phyloP scores from a whole-genome alignment of 2,888 invertebrate species.

The Limnephilus rhombicus region DNA sequence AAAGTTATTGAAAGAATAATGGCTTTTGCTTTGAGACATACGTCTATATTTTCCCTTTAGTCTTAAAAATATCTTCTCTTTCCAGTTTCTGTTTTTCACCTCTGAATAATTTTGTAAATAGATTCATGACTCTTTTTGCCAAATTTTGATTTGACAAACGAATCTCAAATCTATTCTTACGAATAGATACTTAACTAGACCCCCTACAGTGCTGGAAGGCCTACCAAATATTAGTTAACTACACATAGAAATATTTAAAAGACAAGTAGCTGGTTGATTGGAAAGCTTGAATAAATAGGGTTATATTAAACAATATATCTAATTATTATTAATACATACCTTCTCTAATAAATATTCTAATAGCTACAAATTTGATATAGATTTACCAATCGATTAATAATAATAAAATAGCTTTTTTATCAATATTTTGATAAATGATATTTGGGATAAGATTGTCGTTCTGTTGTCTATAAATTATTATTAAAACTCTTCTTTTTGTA shows the following conservation, averaged over 20 bases:
- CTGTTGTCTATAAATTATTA: not conserved
- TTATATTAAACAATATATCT: not conserved
- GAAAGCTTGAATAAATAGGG: not conserved
- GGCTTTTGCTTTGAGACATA: not conserved
- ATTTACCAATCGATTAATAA: not conserved
- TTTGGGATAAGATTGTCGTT: not conserved
- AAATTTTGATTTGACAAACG: not conserved
- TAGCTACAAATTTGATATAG: not conserved
- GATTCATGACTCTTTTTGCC: not conserved
- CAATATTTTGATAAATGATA: not conserved
- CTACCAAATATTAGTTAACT: conserved; percentile 40
- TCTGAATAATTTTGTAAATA: not conserved
- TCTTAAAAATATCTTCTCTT: not conserved
- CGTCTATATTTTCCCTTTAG: not conserved
- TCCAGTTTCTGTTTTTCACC: not conserved
- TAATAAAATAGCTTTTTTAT: not conserved
- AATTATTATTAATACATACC: not conserved
- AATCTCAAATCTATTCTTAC: conserved; percentile 3
- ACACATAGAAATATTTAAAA: not conserved
- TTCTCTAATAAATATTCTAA: not conserved
- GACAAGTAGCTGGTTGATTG: not conserved
- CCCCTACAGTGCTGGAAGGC: not conserved
- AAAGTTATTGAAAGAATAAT: not conserved
- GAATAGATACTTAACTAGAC: not conserved
- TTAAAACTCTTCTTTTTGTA: not conserved